A percentile compares a stretch with the other conserved stretches of the same genome.
These are phyloP conservation scores for Eidolon dupreanum DNA, from an alignment of 2,797 vertebrate genomes.

Conservation along the genomic window DNA sequence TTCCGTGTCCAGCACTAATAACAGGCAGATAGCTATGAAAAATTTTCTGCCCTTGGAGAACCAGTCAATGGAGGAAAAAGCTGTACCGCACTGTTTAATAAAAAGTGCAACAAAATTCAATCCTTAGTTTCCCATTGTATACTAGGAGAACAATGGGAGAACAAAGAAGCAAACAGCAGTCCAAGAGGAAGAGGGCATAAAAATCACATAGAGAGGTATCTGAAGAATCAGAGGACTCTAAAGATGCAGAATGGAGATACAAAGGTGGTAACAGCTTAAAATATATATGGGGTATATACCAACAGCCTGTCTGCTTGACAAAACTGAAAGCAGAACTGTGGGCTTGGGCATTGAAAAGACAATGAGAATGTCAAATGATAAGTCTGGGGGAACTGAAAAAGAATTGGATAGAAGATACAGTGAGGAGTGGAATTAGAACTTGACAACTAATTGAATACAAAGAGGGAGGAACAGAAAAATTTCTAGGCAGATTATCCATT, in stretches of 20 bases:
- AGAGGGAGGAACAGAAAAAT: not conserved
- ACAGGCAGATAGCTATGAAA: not conserved
- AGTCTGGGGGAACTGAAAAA: not conserved
- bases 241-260: not conserved
- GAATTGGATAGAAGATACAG: not conserved
- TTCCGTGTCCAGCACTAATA: not conserved
- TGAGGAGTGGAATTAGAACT: not conserved
- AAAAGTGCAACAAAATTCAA: not conserved
- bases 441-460: not conserved
- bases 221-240: not conserved
- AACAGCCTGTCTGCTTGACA: not conserved
- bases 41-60: not conserved
- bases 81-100: not conserved
- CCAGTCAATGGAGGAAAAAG: not conserved
- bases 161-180: not conserved
- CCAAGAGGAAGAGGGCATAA: not conserved
- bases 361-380: not conserved
- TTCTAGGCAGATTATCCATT: not conserved
- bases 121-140: not conserved
- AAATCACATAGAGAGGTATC: not conserved
- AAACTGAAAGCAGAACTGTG: not conserved
- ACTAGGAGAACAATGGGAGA: not conserved
- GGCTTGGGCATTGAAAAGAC: not conserved
- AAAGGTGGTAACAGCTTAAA: not conserved
- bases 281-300: not conserved